Evolutionary conservation across 2,888 invertebrate species (phyloP).

Genomic region (Nasonovia ribisnigri): DNA sequence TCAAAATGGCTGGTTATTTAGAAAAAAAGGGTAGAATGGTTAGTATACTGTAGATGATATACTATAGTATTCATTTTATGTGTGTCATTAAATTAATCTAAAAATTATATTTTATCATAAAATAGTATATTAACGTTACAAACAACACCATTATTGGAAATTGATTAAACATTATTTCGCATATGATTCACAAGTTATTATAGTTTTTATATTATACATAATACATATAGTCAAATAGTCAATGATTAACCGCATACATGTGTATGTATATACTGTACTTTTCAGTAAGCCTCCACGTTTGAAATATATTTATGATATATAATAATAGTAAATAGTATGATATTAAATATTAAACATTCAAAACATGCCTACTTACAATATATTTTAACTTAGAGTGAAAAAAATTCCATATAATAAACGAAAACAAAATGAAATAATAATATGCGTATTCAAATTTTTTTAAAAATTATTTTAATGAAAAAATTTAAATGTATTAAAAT

Average conservation of each 20-base stretch:
- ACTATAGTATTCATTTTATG: background rate
- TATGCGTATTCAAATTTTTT: too few relatives aligned
- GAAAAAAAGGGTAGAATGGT: conserved; percentile 73
- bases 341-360: background rate
- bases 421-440: too few relatives aligned
- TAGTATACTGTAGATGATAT: conserved; percentile 67
- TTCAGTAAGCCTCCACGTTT: background rate
- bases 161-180: background rate
- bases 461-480: too few relatives aligned
- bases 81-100: background rate
- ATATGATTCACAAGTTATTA: background rate
- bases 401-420: too few relatives aligned
- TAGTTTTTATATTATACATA: background rate
- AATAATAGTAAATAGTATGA: too few relatives aligned
- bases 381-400: background rate
- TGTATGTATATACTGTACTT: background rate
- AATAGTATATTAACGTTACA: background rate
- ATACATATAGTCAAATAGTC: too few relatives aligned
- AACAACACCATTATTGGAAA: background rate
- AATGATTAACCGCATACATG: background rate
- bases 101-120: background rate
- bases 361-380: background rate
- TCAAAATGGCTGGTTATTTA: conserved; percentile 72
- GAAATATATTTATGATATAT: background rate
- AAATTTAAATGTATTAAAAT: too few relatives aligned